Conservation (phyloP, 2,113 vertebrate species). For the Theropithecus gelada region DNA sequence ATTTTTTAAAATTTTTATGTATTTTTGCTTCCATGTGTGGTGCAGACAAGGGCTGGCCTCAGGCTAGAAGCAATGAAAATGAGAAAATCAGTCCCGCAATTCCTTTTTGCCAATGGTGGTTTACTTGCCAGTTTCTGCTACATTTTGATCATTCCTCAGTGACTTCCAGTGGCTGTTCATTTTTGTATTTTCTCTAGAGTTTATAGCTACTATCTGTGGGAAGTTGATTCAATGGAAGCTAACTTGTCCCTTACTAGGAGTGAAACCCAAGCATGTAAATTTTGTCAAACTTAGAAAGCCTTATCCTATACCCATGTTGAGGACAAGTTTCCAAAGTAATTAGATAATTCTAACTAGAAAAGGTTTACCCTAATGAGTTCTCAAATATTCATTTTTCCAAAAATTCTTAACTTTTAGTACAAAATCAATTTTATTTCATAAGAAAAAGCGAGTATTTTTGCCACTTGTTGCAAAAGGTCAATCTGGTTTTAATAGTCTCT, state of each 20-base stretch:
- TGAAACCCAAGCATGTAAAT: not conserved
- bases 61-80: not conserved
- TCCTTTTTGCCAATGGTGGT: not conserved
- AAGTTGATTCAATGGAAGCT: not conserved
- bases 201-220: not conserved
- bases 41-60: not conserved
- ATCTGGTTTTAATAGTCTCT: not conserved
- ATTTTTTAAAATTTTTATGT: not conserved
- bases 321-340: not conserved
- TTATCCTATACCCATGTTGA: not conserved
- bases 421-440: not conserved
- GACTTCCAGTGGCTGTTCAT: not conserved
- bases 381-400: not conserved
- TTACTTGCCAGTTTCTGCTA: not conserved
- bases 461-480: not conserved
- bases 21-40: accelerated
- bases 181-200: not conserved
- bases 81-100: not conserved
- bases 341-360: not conserved
- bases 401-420: not conserved
- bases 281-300: not conserved
- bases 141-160: not conserved
- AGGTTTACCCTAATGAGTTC: not conserved
- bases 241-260: not conserved
- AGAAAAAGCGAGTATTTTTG: not conserved